Percentiles rank a stretch among this genome's conserved stretches.
Evolutionary conservation across 2,113 vertebrate genomes (phyloP).

Genomic region (Saguinus imperator): DNA sequence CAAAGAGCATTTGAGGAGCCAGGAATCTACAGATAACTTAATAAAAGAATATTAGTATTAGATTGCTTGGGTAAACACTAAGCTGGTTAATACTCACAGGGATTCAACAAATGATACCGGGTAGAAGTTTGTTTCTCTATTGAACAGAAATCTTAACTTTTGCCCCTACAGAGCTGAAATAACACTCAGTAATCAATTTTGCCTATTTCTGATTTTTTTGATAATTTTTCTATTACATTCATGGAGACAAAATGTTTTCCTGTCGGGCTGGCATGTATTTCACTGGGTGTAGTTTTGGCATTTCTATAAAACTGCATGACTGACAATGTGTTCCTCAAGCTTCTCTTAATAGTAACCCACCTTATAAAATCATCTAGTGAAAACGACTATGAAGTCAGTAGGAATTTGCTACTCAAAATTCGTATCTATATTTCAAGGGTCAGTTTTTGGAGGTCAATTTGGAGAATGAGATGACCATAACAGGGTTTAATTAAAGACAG

Average conservation of each 20-base stretch:
- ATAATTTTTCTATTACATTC: not conserved
- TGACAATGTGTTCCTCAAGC: not conserved
- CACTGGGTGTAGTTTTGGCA: not conserved
- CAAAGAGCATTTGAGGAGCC: not conserved
- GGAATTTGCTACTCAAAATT: not conserved
- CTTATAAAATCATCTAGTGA: not conserved
- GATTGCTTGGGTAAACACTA: not conserved
- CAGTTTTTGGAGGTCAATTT: not conserved
- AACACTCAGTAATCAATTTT: not conserved
- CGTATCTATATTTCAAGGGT: not conserved
- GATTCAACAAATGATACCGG: not conserved
- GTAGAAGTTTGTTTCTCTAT: not conserved
- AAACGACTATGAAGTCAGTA: not conserved
- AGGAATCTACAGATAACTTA: not conserved
- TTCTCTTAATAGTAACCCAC: not conserved
- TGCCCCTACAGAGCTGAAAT: not conserved
- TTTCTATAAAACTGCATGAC: not conserved
- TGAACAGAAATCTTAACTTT: not conserved
- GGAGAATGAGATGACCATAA: not conserved
- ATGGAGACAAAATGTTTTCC: not conserved
- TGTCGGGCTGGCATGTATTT: not conserved
- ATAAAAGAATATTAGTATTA: not conserved
- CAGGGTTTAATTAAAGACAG: not conserved
- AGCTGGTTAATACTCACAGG: not conserved
- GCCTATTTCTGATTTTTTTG: not conserved